phyloP scores from a whole-genome alignment of 2,888 invertebrate genomes.

The Scaptomyza cyrtandrae region DNA sequence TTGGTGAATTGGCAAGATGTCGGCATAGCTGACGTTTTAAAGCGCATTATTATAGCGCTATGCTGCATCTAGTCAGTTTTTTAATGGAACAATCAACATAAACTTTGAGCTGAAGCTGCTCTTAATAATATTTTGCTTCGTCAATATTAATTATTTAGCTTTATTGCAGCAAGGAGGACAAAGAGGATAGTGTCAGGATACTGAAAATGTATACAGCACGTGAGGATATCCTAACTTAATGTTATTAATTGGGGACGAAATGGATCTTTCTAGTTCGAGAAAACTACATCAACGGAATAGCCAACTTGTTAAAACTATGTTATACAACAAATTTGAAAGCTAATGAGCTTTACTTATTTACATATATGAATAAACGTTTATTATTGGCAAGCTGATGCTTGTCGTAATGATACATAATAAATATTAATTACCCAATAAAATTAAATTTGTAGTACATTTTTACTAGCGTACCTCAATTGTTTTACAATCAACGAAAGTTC shows the following conservation, averaged over 20 bases:
- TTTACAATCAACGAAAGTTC: constrained; percentile 5
- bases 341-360: not conserved
- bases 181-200: not conserved
- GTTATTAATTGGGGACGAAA: not conserved
- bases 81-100: constrained; percentile 81
- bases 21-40: constrained; percentile 85
- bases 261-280: no score
- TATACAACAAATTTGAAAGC: not conserved
- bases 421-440: not conserved
- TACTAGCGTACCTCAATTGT: not conserved
- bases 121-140: not conserved
- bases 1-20: constrained; percentile 85
- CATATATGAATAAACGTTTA: not conserved
- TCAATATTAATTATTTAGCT: not conserved
- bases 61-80: constrained; percentile 85
- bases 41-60: constrained; percentile 81
- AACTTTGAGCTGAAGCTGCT: not conserved
- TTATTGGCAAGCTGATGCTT: not conserved
- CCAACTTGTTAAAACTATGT: not conserved
- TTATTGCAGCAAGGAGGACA: constrained; percentile 17
- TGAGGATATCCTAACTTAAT: not conserved
- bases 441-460: not conserved
- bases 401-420: not conserved
- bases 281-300: no score
- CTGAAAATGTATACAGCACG: not conserved